Base-by-base conservation (phyloP, 1,140 invertebrate genomes). In the Planococcus citri region DNA sequence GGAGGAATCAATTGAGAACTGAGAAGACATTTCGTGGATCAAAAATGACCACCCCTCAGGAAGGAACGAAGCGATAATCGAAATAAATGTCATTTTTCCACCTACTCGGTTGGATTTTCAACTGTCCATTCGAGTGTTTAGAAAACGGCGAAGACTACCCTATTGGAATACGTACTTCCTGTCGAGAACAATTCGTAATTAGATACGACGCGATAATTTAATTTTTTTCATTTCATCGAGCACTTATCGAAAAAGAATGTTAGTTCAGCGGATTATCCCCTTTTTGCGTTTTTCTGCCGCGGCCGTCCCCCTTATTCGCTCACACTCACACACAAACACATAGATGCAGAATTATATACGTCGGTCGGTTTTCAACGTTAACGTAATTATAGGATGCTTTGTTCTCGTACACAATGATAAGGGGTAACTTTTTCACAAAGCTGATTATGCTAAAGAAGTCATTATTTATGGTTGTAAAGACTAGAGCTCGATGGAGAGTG, bases 161-260 rank as follows among this genome's bases (percentile, higher is more conserved):
- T n/a, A n/a, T n/a, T n/a, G n/a, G n/a, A n/a, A n/a, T n/a, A n/a
- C n/a, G n/a, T n/a, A n/a, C n/a, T n/a, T n/a, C n/a, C n/a, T 33
- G 29, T 33, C 3, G 29, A 33, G 17, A 51, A 51, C 41, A 20
- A 51, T 6, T 51, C 41, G 41, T 51, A 51, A 51, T 51, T 51
- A 51, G 41, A 51, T 51, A 51, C 17, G 41, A 51, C 41, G 41
- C 41, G 41, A 51, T 51, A 51, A 51, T 51, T 14, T 51, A 51
- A 51, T 51, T 51, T 51, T 51, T 51, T n/a, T 17, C 41, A n/a
- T 51, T 51, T 51, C 41, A 51, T 51, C 41, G 41, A 51, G 41
- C 41, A 51, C n/a, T 51, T 51, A 51, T 51, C n/a, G n/a, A 51
- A 51, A 33, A 51, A 20, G n/a, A 51, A 51, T 51, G 41, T 51